Base-by-base conservation (phyloP, 2,113 vertebrate genomes). In the Ariopsis seemanni region DNA sequence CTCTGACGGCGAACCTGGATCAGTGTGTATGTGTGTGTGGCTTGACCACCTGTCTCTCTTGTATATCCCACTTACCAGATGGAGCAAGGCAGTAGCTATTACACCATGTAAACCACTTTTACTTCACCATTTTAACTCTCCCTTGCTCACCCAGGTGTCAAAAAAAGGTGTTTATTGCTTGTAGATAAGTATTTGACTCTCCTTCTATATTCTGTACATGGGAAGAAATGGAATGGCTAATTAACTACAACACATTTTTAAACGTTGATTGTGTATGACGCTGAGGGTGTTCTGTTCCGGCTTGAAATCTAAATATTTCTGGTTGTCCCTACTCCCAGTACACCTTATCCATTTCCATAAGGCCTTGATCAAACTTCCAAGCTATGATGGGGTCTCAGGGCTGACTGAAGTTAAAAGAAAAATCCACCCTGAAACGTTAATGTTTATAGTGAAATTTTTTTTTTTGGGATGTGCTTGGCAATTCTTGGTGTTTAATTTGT, bases 41-140 rank as follows among this genome's bases (percentile, higher is more conserved):
- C 82, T 83, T 89, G 86, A 89, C 89, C 89, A 90, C 90, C 90
- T 91, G 90, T 91, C 86, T 58, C 53, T 78, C 69, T 71, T 62
- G 57, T 87, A 88, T 72, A 89, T 90, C 86, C 88, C 81, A 85
- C 69, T 85, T 85, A 79, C 88, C 89, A 91, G 88, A 89, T 90
- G 89, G 88, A 82, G 55, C 57, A 58, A 62, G 50, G 48, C 72
- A 58, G 84, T 75, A 22, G 30, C 71, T 55, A 34, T 69, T 78
- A 50, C 77, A 87, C 53, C 72, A 72, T 82, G 30, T 60, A 81
- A 42, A 62, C 57, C 27, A n/a, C 25, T 79, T 18, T 71, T 20
- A 74, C 57, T 84, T 69, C 42, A 69, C 67, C 74, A 8, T 65
- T 80, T 42, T 50, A 79, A 77, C 60, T 60, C 52, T 42, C 34